Evolutionary conservation across 2,113 vertebrate genomes (phyloP), one percentile per base, ranked within the genome.

Genomic region (Sebastes fasciatus): DNA sequence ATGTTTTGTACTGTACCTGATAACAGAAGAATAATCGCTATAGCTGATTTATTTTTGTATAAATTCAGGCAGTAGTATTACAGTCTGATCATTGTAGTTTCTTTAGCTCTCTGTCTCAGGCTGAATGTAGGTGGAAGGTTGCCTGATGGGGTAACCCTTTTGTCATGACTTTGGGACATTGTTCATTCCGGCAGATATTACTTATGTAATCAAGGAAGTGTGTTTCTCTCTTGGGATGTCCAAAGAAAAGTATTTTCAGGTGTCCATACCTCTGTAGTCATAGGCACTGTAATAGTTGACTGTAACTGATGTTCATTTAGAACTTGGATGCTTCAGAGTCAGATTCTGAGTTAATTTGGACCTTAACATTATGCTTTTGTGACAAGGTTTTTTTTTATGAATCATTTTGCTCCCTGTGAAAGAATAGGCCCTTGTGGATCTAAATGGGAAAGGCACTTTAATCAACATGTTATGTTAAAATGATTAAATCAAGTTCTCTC

Each of bases 21-120:
- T 69, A 64, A 79, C 68, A 83, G n/a, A 71, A 75, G 40, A 91
- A 87, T 17, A 75, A 81, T 90, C 90, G 87, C 91, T 91, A 90
- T 89, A 90, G 82, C 84, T 87, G 89, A 91, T 91, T 94, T 94
- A 93, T 95, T 94, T 94, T 94, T 93, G 74, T 94, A 93, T 88
- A 77, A 86, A 89, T 89, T 80, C 67, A 86, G 75, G 85, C 80
- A 88, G 91, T 86, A 91, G 79, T 79, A 86, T 89, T 91, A 90
- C 84, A 87, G 93, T 93, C 89, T 88, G 80, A 92, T 93, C 90
- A 92, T 93, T 94, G 90, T 91, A 89, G 76, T 84, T 85, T 91
- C 67, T 87, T 77, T 61, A 82, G 79, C 81, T 51, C 72, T 88
- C 69, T 86, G 5, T 88, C 57, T 88, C 57, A 17, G 80, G 82